Evolutionary conservation across 2,888 invertebrate genomes (phyloP), one percentile per base, ranked within the genome.

Genomic region (Cordilura impudica): DNA sequence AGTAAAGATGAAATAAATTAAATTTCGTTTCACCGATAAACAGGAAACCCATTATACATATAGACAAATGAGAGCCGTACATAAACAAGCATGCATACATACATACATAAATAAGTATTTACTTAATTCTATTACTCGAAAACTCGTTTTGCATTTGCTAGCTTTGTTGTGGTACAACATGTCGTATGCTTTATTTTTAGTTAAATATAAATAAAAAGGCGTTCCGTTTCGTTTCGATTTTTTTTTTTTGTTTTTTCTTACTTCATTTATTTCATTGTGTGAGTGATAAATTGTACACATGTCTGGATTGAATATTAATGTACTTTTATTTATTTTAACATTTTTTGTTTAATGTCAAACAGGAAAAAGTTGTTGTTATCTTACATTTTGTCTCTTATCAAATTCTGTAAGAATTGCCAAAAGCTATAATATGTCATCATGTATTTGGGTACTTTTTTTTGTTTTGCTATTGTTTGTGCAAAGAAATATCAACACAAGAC

Each of bases 401-500:
- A 67, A 51, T 71, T 71, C 49, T 45, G 5, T 67, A 75, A 61
- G 56, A 67, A 75, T 51, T 71, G 79, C 75, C 75, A 75, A 79
- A 79, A 67, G 67, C 71, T 51, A 67, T 71, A 71, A 75, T 61
- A 75, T 60, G 79, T 71, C 74, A 71, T 56, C 79, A 75, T 51
- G 71, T 35, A 39, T 35, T 63, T 56, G 54, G n/a, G 49, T 10
- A 45, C 26, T 19, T 29, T 18, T 14, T 26, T 29, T 19, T n/a
- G n/a, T 2, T 19, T 16, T 43, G 7, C n/a, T 43, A 4, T 14
- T 53, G 16, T 18, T 39, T 29, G 23, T 23, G 6, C 26, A 53
- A 26, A 18, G 8, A 8, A 51, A 21, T 21, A 26, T 4, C 19
- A 49, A 12, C 56, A 56, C 65, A 39, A n/a, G 2, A n/a, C 35